Evolutionary conservation across 2,797 vertebrate genomes (phyloP).

Genomic region (Leptatherina wallacei): DNA sequence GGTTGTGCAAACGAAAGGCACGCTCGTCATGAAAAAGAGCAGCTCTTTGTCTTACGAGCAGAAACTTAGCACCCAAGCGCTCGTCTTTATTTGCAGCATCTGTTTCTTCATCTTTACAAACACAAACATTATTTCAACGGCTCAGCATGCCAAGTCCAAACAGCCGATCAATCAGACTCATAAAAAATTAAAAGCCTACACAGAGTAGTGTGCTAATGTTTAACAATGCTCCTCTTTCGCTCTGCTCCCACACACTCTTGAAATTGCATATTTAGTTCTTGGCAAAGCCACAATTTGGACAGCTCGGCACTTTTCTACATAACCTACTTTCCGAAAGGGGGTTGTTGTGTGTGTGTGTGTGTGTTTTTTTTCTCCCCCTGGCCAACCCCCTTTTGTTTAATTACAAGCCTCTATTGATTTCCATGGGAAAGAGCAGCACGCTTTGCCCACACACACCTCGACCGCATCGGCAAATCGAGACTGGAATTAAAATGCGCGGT

Average conservation of each 20-base stretch:
- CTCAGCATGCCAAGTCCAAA: slow-evolving; percentile 52
- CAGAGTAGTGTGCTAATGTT: slow-evolving; percentile 64
- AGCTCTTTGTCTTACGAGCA: slow-evolving; percentile 52
- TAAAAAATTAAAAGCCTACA: slow-evolving; percentile 70
- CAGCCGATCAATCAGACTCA: slow-evolving; percentile 75
- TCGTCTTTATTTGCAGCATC: slow-evolving; percentile 34
- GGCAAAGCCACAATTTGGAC: slow-evolving; percentile 81
- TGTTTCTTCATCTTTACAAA: slow-evolving; percentile 59
- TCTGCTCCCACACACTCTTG: slow-evolving; percentile 57
- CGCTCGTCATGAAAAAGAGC: slow-evolving; percentile 13
- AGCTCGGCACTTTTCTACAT: slow-evolving; percentile 83
- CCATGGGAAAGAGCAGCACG: slow-evolving; percentile 86
- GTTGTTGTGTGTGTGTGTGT: slow-evolving; percentile 42
- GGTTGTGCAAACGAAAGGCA: neutral
- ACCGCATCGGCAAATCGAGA: slow-evolving; percentile 76
- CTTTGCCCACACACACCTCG: slow-evolving; percentile 81
- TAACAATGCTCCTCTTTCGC: slow-evolving; percentile 50
- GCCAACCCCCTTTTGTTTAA: slow-evolving; percentile 87
- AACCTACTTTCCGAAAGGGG: slow-evolving; percentile 84
- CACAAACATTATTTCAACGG: slow-evolving; percentile 72
- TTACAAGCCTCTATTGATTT: slow-evolving; percentile 89
- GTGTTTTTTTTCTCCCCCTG: slow-evolving; percentile 41
- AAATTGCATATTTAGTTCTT: slow-evolving; percentile 77
- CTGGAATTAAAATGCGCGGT: slow-evolving; percentile 81
- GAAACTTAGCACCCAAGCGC: slow-evolving; percentile 27